Evolutionary conservation across 2,797 vertebrate genomes (phyloP).

Genomic region (Podargus strigoides): DNA sequence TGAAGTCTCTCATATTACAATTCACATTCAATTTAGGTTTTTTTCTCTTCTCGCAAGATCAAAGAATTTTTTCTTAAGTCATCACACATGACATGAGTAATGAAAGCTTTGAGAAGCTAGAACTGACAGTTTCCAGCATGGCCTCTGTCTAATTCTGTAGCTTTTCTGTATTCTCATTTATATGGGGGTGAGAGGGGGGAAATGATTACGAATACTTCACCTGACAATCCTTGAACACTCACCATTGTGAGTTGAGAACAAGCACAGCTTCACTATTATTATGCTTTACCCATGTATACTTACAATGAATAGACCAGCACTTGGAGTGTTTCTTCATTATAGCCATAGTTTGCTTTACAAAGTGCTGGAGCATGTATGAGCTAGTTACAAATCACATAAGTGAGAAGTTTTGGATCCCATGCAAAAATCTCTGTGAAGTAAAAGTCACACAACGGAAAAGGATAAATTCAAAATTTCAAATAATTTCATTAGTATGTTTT

Average conservation of each 20-base stretch:
- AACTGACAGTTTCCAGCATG: conserved; percentile 47
- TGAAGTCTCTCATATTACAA: conserved; percentile 38
- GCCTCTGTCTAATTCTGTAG: conserved; percentile 10
- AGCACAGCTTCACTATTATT: not conserved
- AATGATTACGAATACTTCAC: conserved; percentile 39
- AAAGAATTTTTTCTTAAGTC: conserved; percentile 52
- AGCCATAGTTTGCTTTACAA: not conserved
- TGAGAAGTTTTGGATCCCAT: not conserved
- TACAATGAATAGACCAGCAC: not conserved
- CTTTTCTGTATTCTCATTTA: conserved; percentile 25
- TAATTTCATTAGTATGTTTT: not conserved
- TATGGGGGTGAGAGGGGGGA: not conserved
- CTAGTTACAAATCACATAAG: not conserved
- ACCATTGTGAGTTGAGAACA: not conserved
- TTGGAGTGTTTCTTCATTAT: not conserved
- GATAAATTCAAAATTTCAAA: not conserved
- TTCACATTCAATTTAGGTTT: conserved; percentile 11
- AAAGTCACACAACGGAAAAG: not conserved
- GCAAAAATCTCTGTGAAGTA: not conserved
- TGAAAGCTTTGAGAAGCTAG: conserved; percentile 48
- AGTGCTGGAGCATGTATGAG: not conserved
- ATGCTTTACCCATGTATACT: not conserved
- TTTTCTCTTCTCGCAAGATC: not conserved
- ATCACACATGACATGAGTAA: conserved; percentile 20
- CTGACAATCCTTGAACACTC: not conserved